A percentile compares a stretch with the other conserved stretches of the same genome.
Conservation (phyloP, 2,797 vertebrate genomes). For the Myotis findleyi region DNA sequence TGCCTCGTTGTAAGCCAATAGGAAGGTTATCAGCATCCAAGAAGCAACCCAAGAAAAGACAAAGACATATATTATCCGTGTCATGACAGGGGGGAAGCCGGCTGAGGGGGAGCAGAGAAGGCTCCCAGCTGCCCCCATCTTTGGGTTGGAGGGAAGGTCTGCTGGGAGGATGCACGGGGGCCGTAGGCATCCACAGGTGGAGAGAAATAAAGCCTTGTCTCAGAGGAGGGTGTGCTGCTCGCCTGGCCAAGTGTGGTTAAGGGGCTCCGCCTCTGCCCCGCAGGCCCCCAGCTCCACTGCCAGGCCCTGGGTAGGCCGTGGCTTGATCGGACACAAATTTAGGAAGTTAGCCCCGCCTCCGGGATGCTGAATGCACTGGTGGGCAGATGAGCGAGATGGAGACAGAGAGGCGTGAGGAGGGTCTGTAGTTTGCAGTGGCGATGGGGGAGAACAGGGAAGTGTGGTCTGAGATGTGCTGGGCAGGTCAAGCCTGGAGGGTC, state of each 20-base stretch:
- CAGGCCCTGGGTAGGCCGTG: too few species aligned
- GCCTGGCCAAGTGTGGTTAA: neutral
- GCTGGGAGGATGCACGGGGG: neutral
- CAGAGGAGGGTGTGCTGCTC: neutral
- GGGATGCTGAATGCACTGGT: neutral
- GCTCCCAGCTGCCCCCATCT: neutral
- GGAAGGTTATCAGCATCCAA: neutral
- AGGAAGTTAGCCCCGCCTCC: neutral
- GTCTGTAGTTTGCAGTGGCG: rapidly evolving
- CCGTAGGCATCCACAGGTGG: neutral
- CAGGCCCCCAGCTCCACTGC: neutral
- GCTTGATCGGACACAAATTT: neutral
- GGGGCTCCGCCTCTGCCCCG: neutral
- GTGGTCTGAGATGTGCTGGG: neutral
- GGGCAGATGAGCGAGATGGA: neutral
- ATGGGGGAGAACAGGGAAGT: rapidly evolving
- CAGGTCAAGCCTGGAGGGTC: neutral
- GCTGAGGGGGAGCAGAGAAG: neutral
- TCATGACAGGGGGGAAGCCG: neutral
- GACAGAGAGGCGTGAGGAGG: neutral
- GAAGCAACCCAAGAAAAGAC: neutral
- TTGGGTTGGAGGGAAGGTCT: neutral
- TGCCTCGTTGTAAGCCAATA: neutral
- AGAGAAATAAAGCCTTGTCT: neutral
- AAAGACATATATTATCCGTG: neutral